Evolutionary conservation across 92 coral and sea anemone species (phyloP).

Genomic region (Heteractis magnifica): DNA sequence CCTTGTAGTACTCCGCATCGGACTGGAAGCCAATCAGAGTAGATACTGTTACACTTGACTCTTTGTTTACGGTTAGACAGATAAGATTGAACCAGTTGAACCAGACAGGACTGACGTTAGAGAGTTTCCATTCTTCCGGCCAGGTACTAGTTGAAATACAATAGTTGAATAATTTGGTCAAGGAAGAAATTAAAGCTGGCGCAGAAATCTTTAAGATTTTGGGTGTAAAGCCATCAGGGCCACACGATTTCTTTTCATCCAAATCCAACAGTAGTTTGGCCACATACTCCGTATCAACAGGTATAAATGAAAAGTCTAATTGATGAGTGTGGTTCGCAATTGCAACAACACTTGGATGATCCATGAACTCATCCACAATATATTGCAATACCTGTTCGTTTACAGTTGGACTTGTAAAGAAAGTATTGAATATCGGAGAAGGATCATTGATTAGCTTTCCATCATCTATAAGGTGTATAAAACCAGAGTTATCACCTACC

Average conservation of each 20-base stretch:
- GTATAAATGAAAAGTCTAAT: constrained; percentile 37
- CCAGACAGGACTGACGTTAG: too few relatives aligned
- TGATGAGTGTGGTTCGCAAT: constrained; percentile 26
- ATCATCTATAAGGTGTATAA: too few relatives aligned
- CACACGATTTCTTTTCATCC: constrained; percentile 32
- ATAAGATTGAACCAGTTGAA: constrained; percentile 37
- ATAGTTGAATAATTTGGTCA: too few relatives aligned
- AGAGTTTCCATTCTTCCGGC: too few relatives aligned
- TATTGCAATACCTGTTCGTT: neutral
- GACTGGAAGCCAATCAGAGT: too few relatives aligned
- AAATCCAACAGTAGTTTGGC: constrained; percentile 25
- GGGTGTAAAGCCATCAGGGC: constrained; percentile 33
- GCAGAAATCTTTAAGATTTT: constrained; percentile 12
- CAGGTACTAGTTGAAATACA: too few relatives aligned
- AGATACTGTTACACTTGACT: too few relatives aligned
- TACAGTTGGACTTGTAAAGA: constrained; percentile 22
- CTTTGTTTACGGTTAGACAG: constrained; percentile 5
- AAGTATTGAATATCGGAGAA: neutral
- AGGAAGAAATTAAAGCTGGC: too few relatives aligned
- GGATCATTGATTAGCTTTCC: constrained; percentile 32
- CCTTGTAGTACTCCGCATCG: too few relatives aligned
- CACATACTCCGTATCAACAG: constrained; percentile 7
- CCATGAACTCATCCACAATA: constrained; percentile 26
- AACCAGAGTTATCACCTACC: too few relatives aligned
- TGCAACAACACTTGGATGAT: constrained; percentile 26